phyloP scores from a whole-genome alignment of 2,797 vertebrate genomes.

The Tadarida brasiliensis region DNA sequence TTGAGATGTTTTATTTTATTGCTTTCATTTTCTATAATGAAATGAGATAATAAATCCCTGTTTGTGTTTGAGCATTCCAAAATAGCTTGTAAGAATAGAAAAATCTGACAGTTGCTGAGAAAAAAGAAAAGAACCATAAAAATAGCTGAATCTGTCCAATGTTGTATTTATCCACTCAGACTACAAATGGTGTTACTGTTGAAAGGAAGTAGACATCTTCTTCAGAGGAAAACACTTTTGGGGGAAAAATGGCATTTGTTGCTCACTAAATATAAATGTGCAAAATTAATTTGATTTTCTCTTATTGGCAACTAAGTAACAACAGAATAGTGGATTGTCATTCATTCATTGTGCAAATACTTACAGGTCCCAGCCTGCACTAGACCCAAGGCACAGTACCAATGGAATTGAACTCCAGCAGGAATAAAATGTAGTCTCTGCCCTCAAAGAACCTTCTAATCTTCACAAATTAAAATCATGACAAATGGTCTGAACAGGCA shows the following conservation, averaged over 20 bases:
- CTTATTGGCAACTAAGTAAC: slow-evolving; percentile 26
- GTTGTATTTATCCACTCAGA: slow-evolving; percentile 68
- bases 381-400: not conserved
- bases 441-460: not conserved
- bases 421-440: not conserved
- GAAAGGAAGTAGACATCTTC: slow-evolving; percentile 66
- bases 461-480: slow-evolving; percentile 13
- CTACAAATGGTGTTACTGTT: slow-evolving; percentile 69
- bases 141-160: slow-evolving; percentile 73
- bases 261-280: slow-evolving; percentile 28
- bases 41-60: slow-evolving; percentile 75
- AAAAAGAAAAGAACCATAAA: slow-evolving; percentile 10
- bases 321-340: slow-evolving; percentile 15
- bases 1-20: slow-evolving; percentile 73
- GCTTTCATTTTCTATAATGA: slow-evolving; percentile 74
- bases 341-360: not conserved
- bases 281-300: slow-evolving; percentile 59
- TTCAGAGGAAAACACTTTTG: slow-evolving; percentile 25
- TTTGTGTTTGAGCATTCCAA: slow-evolving; percentile 68
- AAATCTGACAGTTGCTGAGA: slow-evolving; percentile 70
- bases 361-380: not conserved
- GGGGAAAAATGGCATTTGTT: slow-evolving; percentile 39
- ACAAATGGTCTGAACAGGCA: not conserved
- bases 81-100: slow-evolving; percentile 77
- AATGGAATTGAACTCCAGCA: not conserved